These are phyloP conservation scores for silkworm (Bombyx mori) DNA, from an alignment of 1,140 invertebrate genomes.

Conservation along the genomic window ASM3026992v2 NC_085129.1:18113501-18114000, in stretches of 20 bases:
- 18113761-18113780: constrained; percentile 31
- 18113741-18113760: constrained; percentile 40
- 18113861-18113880: constrained; percentile 49
- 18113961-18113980: constrained; percentile 34
- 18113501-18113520: constrained; percentile 41
- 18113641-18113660: constrained; percentile 42
- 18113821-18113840: constrained; percentile 24
- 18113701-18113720: constrained; percentile 34
- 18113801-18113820: constrained; percentile 36
- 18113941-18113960: constrained; percentile 40
- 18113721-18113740: constrained; percentile 30
- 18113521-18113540: constrained; percentile 35
- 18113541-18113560: constrained; percentile 26
- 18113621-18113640: constrained; percentile 35
- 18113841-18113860: constrained; percentile 26
- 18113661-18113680: constrained; percentile 34
- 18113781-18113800: constrained; percentile 24
- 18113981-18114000: constrained; percentile 41
- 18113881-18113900: constrained; percentile 24
- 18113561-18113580: constrained; percentile 46
- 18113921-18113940: constrained; percentile 38
- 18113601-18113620: constrained; percentile 54
- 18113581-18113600: constrained; percentile 37
- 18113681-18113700: constrained; percentile 26
- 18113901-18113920: constrained; percentile 25